Base-by-base conservation (phyloP, 2,113 vertebrate species). In the Zonotrichia leucophrys region DNA sequence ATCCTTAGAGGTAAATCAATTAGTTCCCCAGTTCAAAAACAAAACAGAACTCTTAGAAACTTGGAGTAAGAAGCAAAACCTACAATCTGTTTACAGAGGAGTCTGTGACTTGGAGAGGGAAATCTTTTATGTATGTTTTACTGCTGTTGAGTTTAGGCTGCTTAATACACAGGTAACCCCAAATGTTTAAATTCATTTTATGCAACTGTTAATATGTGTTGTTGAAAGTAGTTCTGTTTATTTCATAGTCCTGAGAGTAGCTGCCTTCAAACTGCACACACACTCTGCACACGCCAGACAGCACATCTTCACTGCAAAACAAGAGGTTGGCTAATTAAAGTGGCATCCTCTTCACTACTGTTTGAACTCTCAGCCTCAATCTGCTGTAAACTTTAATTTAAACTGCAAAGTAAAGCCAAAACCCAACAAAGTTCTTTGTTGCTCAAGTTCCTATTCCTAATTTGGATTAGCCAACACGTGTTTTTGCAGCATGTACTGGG, bases 171-270 rank as follows among this genome's bases (percentile, higher is more conserved):
- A 55, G 88, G 27, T 55, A 93, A 83, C 60, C 56, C 83, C 66
- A 14, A 64, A 63, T 35, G 14, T 76, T 20, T 41, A 24, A 42
- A 78, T 89, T 79, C 3, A 6, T 73, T 87, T 87, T 46, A 84
- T 27, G 69, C 80, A 83, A 49, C 33, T 58, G 70, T 93, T 85
- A 73, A 0, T 53, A 39, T 70, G 56, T 78, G 42, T 59, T 31
- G 42, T 77, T 75, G 64, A 90, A 78, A 94, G 89, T 60, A 89
- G 83, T 81, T 95, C 83, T 68, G 83, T 90, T 96, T 72, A 83
- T 86, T 90, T 91, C 69, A 4, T 87, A 60, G 90, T 97, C 94
- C 94, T 97, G 95, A 97, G 96, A 95, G 80, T 92, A 92, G 96
- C 83, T 96, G 96, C 94, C 96, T 94, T 81, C 80, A 75, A 89